These are phyloP conservation scores for Patiria miniata DNA, from an alignment of 35 echinoderm and acorn worm species.

Conservation along the genomic window DNA sequence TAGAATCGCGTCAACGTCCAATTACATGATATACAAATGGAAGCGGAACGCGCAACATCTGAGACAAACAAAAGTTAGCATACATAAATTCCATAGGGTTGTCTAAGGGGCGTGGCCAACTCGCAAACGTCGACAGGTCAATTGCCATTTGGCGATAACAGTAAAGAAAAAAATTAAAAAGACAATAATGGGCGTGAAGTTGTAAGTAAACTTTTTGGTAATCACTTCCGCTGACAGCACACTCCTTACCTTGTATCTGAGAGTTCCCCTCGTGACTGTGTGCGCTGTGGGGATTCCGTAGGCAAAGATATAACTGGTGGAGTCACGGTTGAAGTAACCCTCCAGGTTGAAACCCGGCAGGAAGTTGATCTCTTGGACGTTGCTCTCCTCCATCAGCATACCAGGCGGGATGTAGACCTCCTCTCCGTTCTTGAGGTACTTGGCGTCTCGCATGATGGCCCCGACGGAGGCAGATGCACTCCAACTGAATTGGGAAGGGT, in stretches of 20 bases:
- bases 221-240: no score
- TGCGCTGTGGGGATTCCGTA: slow-evolving; percentile 87
- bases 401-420: slow-evolving; percentile 93
- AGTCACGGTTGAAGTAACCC: slow-evolving; percentile 89
- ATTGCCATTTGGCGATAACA: no score
- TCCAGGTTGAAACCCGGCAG: slow-evolving; percentile 96
- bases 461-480: slow-evolving; percentile 69
- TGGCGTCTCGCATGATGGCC: slow-evolving; percentile 72
- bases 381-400: slow-evolving; percentile 64
- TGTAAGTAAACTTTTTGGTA: no score
- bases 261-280: slow-evolving; percentile 75
- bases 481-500: slow-evolving; percentile 57
- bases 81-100: no score
- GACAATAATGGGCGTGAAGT: no score
- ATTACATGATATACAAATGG: no score
- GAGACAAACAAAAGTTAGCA: no score
- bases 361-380: slow-evolving; percentile 76
- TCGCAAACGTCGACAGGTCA: no score
- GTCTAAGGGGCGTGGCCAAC: no score
- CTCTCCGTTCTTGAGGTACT: slow-evolving; percentile 73
- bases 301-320: slow-evolving; percentile 79
- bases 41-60: no score
- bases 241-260: slow-evolving; percentile 96
- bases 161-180: no score
- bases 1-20: no score